Conservation (phyloP, 2,888 invertebrate genomes). For the Adelognathus sp. region DNA sequence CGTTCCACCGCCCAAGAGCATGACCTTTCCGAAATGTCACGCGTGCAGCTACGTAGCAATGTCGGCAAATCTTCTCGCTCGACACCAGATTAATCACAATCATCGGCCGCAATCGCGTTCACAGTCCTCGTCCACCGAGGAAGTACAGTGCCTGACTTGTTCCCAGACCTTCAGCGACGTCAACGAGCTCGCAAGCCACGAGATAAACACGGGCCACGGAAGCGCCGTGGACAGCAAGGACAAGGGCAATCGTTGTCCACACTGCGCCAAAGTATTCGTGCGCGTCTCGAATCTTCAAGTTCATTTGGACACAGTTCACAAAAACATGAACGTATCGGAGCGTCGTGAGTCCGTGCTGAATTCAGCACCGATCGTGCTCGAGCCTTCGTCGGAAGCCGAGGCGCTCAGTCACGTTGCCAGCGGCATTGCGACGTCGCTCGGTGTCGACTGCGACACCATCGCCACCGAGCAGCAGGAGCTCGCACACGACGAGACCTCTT, state of each 20-base stretch:
- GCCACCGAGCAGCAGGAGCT: constrained; percentile 83
- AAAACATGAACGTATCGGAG: constrained; percentile 63
- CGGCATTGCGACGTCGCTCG: constrained; percentile 84
- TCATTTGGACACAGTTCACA: constrained; percentile 74
- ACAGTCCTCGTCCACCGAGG: constrained; percentile 63
- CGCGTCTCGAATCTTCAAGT: constrained; percentile 86
- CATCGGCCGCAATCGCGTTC: constrained; percentile 74
- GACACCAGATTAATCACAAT: constrained; percentile 87
- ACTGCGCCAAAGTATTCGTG: constrained; percentile 89
- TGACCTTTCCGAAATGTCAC: constrained; percentile 90
- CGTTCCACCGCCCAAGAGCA: constrained; percentile 86
- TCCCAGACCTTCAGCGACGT: constrained; percentile 71
- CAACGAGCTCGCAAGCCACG: constrained; percentile 73
- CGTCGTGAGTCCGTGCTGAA: constrained; percentile 24
- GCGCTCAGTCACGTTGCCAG: constrained; percentile 83
- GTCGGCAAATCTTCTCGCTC: constrained; percentile 87
- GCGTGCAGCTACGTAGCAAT: constrained; percentile 89
- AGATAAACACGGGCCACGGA: constrained; percentile 74
- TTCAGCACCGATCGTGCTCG: constrained; percentile 72
- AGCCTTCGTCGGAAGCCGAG: constrained; percentile 83
- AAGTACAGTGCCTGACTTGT: constrained; percentile 72
- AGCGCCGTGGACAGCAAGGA: constrained; percentile 67
- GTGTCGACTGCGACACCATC: constrained; percentile 83
- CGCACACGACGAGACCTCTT: constrained; percentile 65
- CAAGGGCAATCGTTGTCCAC: constrained; percentile 84